A percentile compares a stretch with the other conserved stretches of the same genome.
phyloP scores from a whole-genome alignment of 2,113 vertebrate genomes.

The Crypturellus undulatus region DNA sequence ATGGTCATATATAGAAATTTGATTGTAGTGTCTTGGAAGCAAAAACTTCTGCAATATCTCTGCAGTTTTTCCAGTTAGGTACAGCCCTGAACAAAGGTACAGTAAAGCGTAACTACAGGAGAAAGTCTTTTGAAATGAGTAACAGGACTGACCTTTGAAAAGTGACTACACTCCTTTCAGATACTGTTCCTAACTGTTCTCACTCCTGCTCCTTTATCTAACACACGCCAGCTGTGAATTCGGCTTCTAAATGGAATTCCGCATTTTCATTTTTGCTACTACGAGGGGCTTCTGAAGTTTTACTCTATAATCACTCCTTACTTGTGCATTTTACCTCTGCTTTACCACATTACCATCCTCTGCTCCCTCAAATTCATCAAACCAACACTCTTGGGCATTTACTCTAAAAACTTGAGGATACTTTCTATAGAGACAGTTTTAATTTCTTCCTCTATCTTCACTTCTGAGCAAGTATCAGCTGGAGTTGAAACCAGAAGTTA shows the following conservation, averaged over 20 bases:
- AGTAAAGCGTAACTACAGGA: not conserved
- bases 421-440: constrained; percentile 15
- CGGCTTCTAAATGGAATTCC: not conserved
- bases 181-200: not conserved
- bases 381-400: not conserved
- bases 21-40: not conserved
- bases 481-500: not conserved
- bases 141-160: constrained; percentile 5
- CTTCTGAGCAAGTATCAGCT: constrained; percentile 15
- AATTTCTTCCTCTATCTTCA: constrained; percentile 28
- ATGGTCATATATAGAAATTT: not conserved
- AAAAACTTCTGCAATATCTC: not conserved
- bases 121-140: not conserved
- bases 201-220: not conserved
- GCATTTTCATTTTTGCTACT: not conserved
- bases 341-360: not conserved
- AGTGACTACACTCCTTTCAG: not conserved
- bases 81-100: constrained; percentile 42
- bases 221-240: not conserved
- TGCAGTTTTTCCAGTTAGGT: not conserved
- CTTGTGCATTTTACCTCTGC: not conserved
- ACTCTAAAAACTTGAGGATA: not conserved
- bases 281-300: not conserved
- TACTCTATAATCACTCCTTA: not conserved
- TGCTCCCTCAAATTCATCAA: not conserved